A percentile compares a stretch with the other conserved stretches of the same genome.
Conservation (phyloP, 2,113 vertebrate species). For the Hemibagrus wyckioides region DNA sequence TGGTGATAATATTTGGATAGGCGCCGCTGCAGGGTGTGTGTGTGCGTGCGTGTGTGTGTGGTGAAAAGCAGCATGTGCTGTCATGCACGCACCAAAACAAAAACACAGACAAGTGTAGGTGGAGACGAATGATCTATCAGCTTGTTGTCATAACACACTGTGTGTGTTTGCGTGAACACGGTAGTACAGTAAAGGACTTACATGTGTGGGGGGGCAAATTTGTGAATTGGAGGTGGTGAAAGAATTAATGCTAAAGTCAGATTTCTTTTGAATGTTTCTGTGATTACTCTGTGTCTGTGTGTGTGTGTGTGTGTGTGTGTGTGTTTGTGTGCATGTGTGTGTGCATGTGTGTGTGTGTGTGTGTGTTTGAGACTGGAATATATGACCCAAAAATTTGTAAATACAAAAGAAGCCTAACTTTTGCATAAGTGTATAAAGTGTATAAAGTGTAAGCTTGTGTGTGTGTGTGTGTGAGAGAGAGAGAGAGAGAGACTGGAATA, state of each 20-base stretch:
- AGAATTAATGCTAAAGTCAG: background rate
- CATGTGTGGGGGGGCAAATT: background rate
- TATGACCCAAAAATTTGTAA: too few relatives aligned
- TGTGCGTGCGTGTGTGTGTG: slow-evolving; percentile 16
- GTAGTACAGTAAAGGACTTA: background rate
- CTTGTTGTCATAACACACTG: slow-evolving; percentile 20
- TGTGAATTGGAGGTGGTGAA: background rate
- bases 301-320: background rate
- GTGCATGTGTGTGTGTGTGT: slow-evolving; percentile 17
- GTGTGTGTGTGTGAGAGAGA: too few relatives aligned
- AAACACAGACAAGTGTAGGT: slow-evolving; percentile 23
- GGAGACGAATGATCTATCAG: slow-evolving; percentile 6
- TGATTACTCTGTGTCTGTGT: too few relatives aligned
- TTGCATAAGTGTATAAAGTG: too few relatives aligned
- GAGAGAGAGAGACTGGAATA: too few relatives aligned
- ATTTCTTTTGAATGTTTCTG: too few relatives aligned
- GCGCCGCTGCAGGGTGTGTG: background rate
- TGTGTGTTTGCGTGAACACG: background rate
- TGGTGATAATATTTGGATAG: background rate
- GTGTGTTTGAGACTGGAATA: background rate
- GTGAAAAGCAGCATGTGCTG: background rate
- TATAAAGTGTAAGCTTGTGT: too few relatives aligned
- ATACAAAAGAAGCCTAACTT: too few relatives aligned
- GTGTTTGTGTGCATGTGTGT: background rate
- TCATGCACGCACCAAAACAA: slow-evolving; percentile 21